Evolutionary conservation across 53 echinoderm and acorn worm species (phyloP), one percentile per base, ranked within the genome.

Genomic region (Antedon mediterranea): DNA sequence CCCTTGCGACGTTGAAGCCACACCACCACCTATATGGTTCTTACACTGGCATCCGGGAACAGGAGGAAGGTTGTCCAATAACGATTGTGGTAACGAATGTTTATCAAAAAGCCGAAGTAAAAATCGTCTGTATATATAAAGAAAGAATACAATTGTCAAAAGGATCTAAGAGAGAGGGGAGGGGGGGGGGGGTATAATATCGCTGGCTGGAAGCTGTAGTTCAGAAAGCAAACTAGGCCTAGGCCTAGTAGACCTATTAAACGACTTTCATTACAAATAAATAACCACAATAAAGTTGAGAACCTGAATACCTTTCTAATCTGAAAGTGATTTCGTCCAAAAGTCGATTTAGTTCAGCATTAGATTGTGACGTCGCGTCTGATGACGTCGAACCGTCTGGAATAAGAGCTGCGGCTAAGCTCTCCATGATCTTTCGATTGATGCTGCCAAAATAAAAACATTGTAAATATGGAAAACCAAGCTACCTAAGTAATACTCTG

Each of bases 251-350:
- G n/a, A n/a, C n/a, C n/a, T n/a, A n/a, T n/a, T n/a, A n/a, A n/a
- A n/a, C n/a, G n/a, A n/a, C n/a, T n/a, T n/a, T n/a, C n/a, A n/a
- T n/a, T n/a, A n/a, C n/a, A n/a, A n/a, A n/a, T n/a, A n/a, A n/a
- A n/a, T n/a, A n/a, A n/a, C n/a, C n/a, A n/a, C n/a, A n/a, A n/a
- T n/a, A n/a, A n/a, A n/a, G n/a, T n/a, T n/a, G n/a, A n/a, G n/a
- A n/a, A n/a, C n/a, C n/a, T n/a, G n/a, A n/a, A n/a, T 57, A 57
- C 57, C 57, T 57, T 57, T 57, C 57, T 57, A 57, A 57, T 57
- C 57, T 13, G 23, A 57, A 57, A 18, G 57, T 57, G 9, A 57
- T 57, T 57, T 57, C 57, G 23, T 57, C 57, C 2, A 57, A 26
- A 23, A 57, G 57, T 13, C 57, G 57, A 57, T 57, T 57, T 26